These are phyloP conservation scores for Halcyon senegalensis DNA, from an alignment of 2,113 vertebrate genomes.

Conservation along the genomic window DNA sequence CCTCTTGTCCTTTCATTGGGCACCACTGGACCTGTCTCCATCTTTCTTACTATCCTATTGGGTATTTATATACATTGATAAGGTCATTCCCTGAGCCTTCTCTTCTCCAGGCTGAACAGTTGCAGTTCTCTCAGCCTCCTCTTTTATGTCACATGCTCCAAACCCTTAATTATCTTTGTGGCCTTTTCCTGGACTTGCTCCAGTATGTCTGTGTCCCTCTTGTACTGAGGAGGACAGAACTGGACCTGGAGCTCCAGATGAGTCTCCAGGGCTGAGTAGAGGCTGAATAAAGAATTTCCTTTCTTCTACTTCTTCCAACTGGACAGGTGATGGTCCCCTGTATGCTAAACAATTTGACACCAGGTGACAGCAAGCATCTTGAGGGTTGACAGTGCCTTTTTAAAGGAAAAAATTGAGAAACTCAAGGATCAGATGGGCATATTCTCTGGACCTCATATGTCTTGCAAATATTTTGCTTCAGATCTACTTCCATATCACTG, in stretches of 20 bases:
- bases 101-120: not conserved
- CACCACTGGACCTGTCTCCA: not conserved
- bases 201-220: not conserved
- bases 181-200: not conserved
- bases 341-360: not conserved
- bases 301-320: not conserved
- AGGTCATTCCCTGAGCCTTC: not conserved
- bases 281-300: not conserved
- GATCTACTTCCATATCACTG: not conserved
- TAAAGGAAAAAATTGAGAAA: not conserved
- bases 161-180: not conserved
- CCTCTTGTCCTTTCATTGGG: not conserved
- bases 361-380: not conserved
- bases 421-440: not conserved
- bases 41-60: not conserved
- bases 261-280: not conserved
- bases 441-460: not conserved
- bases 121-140: not conserved
- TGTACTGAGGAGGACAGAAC: accelerated
- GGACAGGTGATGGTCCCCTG: not conserved
- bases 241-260: not conserved
- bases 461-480: not conserved
- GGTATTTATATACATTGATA: not conserved
- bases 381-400: not conserved
- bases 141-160: not conserved